Percentiles rank a stretch among this genome's conserved stretches.
Conservation (phyloP, 1,140 invertebrate species). For the Drosophila tani region DNA sequence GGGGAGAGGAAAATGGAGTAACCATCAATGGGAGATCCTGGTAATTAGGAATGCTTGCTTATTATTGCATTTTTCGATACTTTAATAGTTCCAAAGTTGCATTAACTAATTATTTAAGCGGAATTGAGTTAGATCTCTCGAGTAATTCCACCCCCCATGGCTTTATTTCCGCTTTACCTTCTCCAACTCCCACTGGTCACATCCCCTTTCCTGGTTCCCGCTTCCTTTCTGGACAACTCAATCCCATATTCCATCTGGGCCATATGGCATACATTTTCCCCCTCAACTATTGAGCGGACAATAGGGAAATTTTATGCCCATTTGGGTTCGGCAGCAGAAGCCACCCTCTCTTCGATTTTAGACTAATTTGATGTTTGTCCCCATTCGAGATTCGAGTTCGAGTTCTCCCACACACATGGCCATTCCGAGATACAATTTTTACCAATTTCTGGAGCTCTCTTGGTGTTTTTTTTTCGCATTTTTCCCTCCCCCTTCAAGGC, state of each 20-base stretch:
- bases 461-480: not conserved
- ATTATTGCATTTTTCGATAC: too few relatives aligned
- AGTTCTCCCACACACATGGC: slow-evolving; percentile 49
- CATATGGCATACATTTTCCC: slow-evolving; percentile 31
- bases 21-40: too few relatives aligned
- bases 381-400: slow-evolving; percentile 18
- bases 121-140: too few relatives aligned
- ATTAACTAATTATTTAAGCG: too few relatives aligned
- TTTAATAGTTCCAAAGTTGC: too few relatives aligned
- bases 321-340: slow-evolving; percentile 28
- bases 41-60: too few relatives aligned
- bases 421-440: slow-evolving; percentile 15
- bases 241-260: slow-evolving; percentile 11
- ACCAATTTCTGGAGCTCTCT: slow-evolving; percentile 7
- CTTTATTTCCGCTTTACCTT: not conserved
- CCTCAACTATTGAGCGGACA: slow-evolving; percentile 36
- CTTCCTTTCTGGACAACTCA: slow-evolving; percentile 8
- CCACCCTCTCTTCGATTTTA: slow-evolving; percentile 46
- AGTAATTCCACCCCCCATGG: too few relatives aligned
- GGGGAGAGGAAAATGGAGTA: too few relatives aligned
- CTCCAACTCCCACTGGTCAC: not conserved
- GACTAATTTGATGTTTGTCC: slow-evolving; percentile 66
- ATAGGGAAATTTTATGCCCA: slow-evolving; percentile 69
- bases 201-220: not conserved
- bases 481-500: slow-evolving; percentile 16